These are phyloP conservation scores for Etheostoma spectabile DNA, from an alignment of 2,113 vertebrate genomes.

Conservation along the genomic window DNA sequence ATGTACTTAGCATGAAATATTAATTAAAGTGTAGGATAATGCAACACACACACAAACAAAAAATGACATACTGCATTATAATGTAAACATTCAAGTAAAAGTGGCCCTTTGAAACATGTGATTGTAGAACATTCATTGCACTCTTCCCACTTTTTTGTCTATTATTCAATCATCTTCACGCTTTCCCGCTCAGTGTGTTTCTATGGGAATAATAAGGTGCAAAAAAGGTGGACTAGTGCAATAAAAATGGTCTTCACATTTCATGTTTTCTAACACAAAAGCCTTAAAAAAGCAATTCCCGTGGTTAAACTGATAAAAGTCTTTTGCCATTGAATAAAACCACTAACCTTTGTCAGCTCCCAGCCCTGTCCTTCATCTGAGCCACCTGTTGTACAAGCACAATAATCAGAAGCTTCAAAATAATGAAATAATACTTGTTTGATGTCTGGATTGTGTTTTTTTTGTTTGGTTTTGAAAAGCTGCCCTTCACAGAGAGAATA, in stretches of 20 bases:
- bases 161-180: neutral
- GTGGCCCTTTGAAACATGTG: neutral
- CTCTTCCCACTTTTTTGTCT: neutral
- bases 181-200: neutral
- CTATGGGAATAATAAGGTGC: neutral
- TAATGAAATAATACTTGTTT: slow-evolving; percentile 13
- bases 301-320: neutral
- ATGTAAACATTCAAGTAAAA: neutral
- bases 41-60: neutral
- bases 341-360: slow-evolving; percentile 69
- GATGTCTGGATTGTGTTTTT: slow-evolving; percentile 1
- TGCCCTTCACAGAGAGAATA: neutral
- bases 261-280: neutral
- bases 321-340: neutral
- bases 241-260: neutral
- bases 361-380: slow-evolving; percentile 74
- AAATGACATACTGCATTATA: neutral
- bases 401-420: slow-evolving; percentile 7
- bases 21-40: neutral
- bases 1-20: neutral
- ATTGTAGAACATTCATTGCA: neutral
- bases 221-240: too few species aligned
- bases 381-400: slow-evolving; percentile 53
- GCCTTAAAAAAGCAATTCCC: neutral
- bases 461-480: neutral